A percentile compares a stretch with the other conserved stretches of the same genome.
These are phyloP conservation scores for Crossocerus cetratus DNA, from an alignment of 2,888 invertebrate genomes.

Conservation along the genomic window DNA sequence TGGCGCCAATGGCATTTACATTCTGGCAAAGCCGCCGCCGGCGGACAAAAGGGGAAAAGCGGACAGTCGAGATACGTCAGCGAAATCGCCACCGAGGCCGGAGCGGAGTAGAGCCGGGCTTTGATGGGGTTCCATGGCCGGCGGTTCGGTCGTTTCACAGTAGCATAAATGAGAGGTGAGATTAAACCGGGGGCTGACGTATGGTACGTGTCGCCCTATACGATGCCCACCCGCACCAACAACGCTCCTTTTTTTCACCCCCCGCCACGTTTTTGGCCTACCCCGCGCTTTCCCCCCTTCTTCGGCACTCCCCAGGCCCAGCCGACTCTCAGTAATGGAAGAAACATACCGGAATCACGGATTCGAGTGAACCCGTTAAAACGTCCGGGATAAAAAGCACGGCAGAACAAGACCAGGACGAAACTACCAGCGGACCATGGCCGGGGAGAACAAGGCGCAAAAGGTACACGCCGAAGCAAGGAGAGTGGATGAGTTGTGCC, in stretches of 20 bases:
- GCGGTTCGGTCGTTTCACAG: constrained; percentile 68
- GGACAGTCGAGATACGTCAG: constrained; percentile 64
- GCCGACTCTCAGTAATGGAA: constrained; percentile 38
- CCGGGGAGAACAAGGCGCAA: neutral
- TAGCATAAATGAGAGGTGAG: constrained; percentile 73
- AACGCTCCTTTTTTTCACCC: constrained; percentile 38
- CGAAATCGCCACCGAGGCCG: constrained; percentile 59
- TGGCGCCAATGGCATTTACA: constrained; percentile 64
- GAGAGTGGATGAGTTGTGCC: neutral
- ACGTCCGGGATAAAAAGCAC: constrained; percentile 42
- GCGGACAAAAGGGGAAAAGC: constrained; percentile 55
- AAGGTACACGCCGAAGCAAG: neutral
- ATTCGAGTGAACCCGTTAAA: constrained; percentile 51
- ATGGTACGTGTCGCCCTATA: constrained; percentile 53
- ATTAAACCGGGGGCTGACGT: constrained; percentile 70
- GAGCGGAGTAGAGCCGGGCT: constrained; percentile 38
- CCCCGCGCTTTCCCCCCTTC: constrained; percentile 19
- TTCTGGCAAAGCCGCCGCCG: constrained; percentile 51
- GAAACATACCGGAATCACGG: constrained; percentile 50
- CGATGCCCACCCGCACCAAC: constrained; percentile 33
- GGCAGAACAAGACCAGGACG: neutral
- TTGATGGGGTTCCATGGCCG: constrained; percentile 56
- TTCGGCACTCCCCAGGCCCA: constrained; percentile 5
- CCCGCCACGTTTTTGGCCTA: constrained; percentile 42
- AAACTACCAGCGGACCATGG: neutral